Base-by-base conservation (phyloP, 2,888 invertebrate species). In the Pinctada fucata region DNA sequence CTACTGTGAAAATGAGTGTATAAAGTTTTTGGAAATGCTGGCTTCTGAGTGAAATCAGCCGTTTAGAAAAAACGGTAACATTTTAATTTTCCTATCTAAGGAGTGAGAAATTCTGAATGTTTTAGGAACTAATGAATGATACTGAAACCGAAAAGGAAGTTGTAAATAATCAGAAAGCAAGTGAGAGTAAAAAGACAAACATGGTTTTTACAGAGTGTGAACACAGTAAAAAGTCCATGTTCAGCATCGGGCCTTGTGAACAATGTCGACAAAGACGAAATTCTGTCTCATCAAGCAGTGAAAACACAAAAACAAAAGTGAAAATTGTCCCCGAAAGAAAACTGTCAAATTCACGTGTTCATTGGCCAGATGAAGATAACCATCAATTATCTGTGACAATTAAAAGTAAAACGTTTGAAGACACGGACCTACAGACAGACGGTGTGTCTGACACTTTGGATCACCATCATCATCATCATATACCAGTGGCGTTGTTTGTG, bases 161-260 rank as follows among this genome's bases (percentile, higher is more conserved):
- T n/a, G n/a, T n/a, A n/a, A n/a, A n/a, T n/a, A n/a, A n/a, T n/a
- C n/a, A n/a, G n/a, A n/a, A n/a, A n/a, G n/a, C n/a, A n/a, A n/a
- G n/a, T n/a, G n/a, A n/a, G n/a, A n/a, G n/a, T n/a, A n/a, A n/a
- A n/a, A 5, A 52, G 10, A 52, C 6, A 8, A 52, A 52, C 5
- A 68, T 68, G 68, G 45, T 68, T n/a, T 68, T 8, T 10, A 68
- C 45, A 45, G 68, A 68, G 10, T 68, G 68, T 47, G 68, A 45
- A 31, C 68, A 68, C 13, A 68, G 68, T 68, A 68, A 45, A 68
- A 68, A 68, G 45, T 68, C 68, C 3, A 68, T 68, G 68, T 68
- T 68, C 47, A 45, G 47, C 13, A 47, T 68, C 2, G 68, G 45
- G 13, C 68, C 68, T 8, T 68, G 68, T 68, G 47, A 16, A 45